Percentiles rank a stretch among this genome's conserved stretches.
Evolutionary conservation across 2,113 vertebrate species (phyloP).

Genomic region (Podilymbus podiceps): DNA sequence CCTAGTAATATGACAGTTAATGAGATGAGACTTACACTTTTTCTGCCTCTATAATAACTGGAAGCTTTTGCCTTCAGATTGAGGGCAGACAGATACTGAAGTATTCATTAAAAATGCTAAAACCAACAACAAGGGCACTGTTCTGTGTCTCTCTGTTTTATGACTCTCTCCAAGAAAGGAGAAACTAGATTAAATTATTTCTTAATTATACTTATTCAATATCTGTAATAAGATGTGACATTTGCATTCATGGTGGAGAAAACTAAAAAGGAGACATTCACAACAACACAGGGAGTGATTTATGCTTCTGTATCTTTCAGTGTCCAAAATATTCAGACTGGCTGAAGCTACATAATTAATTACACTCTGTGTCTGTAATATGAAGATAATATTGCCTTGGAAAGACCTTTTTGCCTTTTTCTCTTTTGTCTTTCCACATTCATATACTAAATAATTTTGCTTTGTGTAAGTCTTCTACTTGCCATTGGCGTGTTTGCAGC

Average conservation of each 20-base stretch:
- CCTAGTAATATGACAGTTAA: constrained; percentile 74
- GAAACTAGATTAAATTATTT: constrained; percentile 43
- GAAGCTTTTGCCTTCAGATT: constrained; percentile 62
- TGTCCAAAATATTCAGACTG: background rate
- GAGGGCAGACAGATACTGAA: constrained; percentile 39
- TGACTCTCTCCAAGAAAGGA: constrained; percentile 14
- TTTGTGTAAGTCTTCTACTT: background rate
- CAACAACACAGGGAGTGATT: constrained; percentile 15
- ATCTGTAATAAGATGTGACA: constrained; percentile 23
- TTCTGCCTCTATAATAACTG: constrained; percentile 62
- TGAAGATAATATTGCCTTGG: constrained; percentile 16
- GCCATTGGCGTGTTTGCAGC: background rate
- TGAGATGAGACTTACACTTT: constrained; percentile 71
- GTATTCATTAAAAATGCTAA: constrained; percentile 44
- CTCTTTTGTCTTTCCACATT: background rate
- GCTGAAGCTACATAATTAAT: background rate
- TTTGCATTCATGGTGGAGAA: constrained; percentile 16
- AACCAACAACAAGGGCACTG: constrained; percentile 8
- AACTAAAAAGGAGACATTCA: background rate
- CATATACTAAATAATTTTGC: background rate
- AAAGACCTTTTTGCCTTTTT: constrained; percentile 6
- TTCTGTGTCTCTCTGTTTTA: constrained; percentile 32
- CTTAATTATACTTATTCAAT: constrained; percentile 50
- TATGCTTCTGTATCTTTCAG: background rate
- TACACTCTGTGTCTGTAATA: background rate